phyloP scores from a whole-genome alignment of 1,140 invertebrate species.

The Ganaspis sp. region DNA sequence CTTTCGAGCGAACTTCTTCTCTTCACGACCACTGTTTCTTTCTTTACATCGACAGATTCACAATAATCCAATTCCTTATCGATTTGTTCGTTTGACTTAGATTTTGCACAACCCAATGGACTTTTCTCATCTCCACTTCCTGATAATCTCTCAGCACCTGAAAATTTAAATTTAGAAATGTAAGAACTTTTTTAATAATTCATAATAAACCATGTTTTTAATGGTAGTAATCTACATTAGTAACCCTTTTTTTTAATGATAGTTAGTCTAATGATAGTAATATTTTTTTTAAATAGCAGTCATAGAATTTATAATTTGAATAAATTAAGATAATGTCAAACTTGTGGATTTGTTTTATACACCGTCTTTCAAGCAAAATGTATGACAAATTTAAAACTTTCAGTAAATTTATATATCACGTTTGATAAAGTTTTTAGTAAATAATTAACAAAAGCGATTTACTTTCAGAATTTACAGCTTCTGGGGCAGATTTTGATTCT shows the following conservation, averaged over 20 bases:
- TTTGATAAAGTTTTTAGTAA: neutral
- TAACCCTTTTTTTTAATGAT: too few species aligned
- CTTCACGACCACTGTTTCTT: conserved; percentile 64
- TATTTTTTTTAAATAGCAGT: too few species aligned
- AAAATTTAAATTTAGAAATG: neutral
- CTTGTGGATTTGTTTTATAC: too few species aligned
- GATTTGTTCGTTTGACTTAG: conserved; percentile 57
- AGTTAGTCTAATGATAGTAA: too few species aligned
- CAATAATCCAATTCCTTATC: conserved; percentile 40
- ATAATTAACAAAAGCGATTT: neutral
- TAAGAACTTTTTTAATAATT: neutral
- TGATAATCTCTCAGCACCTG: conserved; percentile 36
- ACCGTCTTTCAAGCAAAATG: too few species aligned
- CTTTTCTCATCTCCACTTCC: conserved; percentile 29
- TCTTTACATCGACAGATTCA: conserved; percentile 39
- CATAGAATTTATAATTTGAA: too few species aligned
- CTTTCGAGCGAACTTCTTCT: conserved; percentile 79
- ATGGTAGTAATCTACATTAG: too few species aligned
- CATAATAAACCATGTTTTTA: too few species aligned
- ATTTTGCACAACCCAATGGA: conserved; percentile 48
- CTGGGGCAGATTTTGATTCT: conserved; percentile 32
- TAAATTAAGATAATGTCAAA: too few species aligned
- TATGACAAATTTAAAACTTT: too few species aligned
- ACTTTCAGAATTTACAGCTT: conserved; percentile 44
- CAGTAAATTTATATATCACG: too few species aligned